phyloP scores from a whole-genome alignment of 2,113 vertebrate genomes.

The Peromyscus californicus region DNA sequence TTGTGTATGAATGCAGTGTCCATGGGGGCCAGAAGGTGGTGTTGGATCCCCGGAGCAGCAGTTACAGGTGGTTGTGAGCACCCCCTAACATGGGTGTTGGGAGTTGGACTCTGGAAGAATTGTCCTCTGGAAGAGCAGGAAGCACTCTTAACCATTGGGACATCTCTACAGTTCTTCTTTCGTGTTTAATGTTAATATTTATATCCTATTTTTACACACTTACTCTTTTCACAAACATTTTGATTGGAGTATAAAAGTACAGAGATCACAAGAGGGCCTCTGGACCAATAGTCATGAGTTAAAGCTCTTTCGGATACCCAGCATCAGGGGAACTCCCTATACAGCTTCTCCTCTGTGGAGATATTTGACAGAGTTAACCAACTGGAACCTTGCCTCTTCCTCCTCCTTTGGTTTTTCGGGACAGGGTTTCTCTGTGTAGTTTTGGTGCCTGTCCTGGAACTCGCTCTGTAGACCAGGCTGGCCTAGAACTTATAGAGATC shows the following conservation, averaged over 20 bases:
- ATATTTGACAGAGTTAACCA: background rate
- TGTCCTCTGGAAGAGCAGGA: background rate
- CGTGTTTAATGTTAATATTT: background rate
- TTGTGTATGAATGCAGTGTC: background rate
- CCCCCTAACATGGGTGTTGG: background rate
- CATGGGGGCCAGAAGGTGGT: background rate
- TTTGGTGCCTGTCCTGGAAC: too few species aligned
- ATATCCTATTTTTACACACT: background rate
- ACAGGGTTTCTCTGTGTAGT: too few species aligned
- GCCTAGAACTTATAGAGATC: too few species aligned
- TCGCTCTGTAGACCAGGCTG: too few species aligned
- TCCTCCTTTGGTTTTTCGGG: too few species aligned
- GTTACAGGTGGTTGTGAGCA: background rate
- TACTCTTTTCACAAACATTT: background rate
- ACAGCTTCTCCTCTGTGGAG: background rate
- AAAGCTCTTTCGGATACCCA: background rate
- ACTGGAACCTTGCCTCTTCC: too few species aligned
- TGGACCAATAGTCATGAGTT: background rate
- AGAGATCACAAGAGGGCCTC: background rate
- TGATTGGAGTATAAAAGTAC: background rate
- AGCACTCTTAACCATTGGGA: background rate
- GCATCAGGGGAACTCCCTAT: background rate
- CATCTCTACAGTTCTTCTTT: background rate
- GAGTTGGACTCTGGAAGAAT: background rate
- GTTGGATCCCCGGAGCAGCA: background rate